phyloP scores from a whole-genome alignment of 1,140 invertebrate species.

The Lycorma delicatula region DNA sequence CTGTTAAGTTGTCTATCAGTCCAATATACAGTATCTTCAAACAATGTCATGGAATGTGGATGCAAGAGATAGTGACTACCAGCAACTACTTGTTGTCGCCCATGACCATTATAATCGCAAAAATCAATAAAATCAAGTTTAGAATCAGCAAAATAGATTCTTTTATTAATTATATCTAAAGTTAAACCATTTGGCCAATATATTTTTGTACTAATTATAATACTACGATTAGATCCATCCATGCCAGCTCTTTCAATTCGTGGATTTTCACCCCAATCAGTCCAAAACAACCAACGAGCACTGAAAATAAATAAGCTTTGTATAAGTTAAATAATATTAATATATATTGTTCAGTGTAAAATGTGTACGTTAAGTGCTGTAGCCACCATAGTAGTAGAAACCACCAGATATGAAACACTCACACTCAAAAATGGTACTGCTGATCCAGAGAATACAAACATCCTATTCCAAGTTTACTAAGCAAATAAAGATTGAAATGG shows the following conservation, averaged over 20 bases:
- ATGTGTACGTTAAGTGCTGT: too few species aligned
- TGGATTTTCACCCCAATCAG: constrained; percentile 97
- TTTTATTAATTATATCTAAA: constrained; percentile 84
- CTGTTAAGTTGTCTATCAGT: constrained; percentile 88
- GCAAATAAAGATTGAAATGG: too few species aligned
- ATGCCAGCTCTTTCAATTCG: constrained; percentile 91
- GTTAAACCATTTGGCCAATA: constrained; percentile 98
- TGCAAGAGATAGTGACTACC: constrained; percentile 87
- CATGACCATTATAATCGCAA: constrained; percentile 91
- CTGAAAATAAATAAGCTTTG: too few species aligned
- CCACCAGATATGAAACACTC: too few species aligned
- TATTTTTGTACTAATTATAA: constrained; percentile 91
- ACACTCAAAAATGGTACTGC: too few species aligned
- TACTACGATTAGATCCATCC: constrained; percentile 80
- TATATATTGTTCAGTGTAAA: too few species aligned
- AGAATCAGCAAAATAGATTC: constrained; percentile 96
- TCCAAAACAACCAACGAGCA: constrained; percentile 88
- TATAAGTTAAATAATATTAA: too few species aligned
- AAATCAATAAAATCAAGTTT: constrained; percentile 98
- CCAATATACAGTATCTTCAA: constrained; percentile 93
- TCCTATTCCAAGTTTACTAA: too few species aligned
- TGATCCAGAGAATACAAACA: too few species aligned
- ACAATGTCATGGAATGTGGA: constrained; percentile 89
- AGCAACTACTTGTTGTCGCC: constrained; percentile 76
- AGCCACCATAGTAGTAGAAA: too few species aligned